Conservation (phyloP, 1,140 invertebrate genomes). For the Ericerus pela region DNA sequence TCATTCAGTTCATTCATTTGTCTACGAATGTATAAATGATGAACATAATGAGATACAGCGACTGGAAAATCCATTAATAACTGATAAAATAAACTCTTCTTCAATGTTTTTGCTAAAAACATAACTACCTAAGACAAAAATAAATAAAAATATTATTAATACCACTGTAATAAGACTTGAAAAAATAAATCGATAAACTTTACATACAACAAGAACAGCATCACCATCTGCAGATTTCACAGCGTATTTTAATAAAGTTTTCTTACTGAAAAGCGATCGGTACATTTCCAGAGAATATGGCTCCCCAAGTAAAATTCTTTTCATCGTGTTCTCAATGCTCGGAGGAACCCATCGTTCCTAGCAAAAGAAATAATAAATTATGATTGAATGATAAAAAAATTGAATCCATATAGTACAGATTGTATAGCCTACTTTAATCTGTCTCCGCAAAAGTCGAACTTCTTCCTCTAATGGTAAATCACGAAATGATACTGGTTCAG, state of each 20-base stretch:
- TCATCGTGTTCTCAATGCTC: conserved; percentile 31
- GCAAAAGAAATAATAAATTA: conserved; percentile 23
- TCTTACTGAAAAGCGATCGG: conserved; percentile 36
- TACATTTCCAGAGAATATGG: conserved; percentile 36
- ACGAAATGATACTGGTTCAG: background rate
- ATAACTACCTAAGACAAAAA: conserved; percentile 33
- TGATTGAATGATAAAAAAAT: conserved; percentile 4
- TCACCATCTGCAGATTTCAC: conserved; percentile 37
- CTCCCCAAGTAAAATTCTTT: conserved; percentile 33
- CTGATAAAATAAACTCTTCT: conserved; percentile 33
- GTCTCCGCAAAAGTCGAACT: conserved; percentile 19
- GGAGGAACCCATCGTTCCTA: conserved; percentile 24
- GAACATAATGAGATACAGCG: conserved; percentile 35
- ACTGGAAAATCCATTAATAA: conserved; percentile 33
- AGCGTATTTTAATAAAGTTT: conserved; percentile 34
- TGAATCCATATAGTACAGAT: background rate
- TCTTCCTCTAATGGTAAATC: conserved; percentile 18
- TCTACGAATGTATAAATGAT: conserved; percentile 36
- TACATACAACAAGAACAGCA: conserved; percentile 35
- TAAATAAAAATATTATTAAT: conserved; percentile 15
- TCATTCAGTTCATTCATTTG: conserved; percentile 36
- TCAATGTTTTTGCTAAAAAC: conserved; percentile 37
- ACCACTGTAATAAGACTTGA: conserved; percentile 14
- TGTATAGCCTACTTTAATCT: conserved; percentile 17
- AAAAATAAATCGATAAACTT: conserved; percentile 16